Percentiles rank a stretch among this genome's conserved stretches.
Conservation (phyloP, 2,797 vertebrate genomes). For the Brachyrhaphis roseni region DNA sequence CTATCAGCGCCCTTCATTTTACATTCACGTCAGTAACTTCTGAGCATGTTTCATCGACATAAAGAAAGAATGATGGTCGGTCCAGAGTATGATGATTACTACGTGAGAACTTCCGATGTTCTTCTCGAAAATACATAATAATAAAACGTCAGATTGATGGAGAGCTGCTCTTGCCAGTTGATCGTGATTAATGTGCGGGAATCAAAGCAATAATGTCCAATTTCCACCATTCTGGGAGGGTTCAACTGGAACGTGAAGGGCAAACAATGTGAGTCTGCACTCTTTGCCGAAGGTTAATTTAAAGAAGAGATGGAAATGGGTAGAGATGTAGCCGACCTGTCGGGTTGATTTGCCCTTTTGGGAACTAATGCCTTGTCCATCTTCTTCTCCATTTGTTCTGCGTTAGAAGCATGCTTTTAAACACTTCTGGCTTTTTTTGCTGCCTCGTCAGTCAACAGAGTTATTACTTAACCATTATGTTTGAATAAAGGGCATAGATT, state of each 20-base stretch:
- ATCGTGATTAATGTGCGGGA: constrained; percentile 6
- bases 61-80: background rate
- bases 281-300: constrained; percentile 73
- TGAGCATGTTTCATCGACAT: background rate
- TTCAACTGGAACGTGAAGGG: constrained; percentile 38
- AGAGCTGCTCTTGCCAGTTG: background rate
- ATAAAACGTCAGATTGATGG: background rate
- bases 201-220: constrained; percentile 13
- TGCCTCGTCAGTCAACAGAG: constrained; percentile 30
- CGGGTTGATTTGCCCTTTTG: constrained; percentile 75
- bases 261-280: constrained; percentile 25
- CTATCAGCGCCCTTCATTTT: background rate
- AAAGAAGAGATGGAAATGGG: constrained; percentile 64
- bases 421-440: constrained; percentile 48
- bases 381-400: constrained; percentile 48
- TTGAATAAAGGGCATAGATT: constrained; percentile 61
- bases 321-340: constrained; percentile 64
- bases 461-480: constrained; percentile 65
- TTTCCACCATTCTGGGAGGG: background rate
- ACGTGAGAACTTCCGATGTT: background rate
- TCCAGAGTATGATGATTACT: background rate
- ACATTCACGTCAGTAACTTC: background rate
- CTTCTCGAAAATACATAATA: background rate
- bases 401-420: constrained; percentile 49
- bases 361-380: constrained; percentile 51